phyloP scores from a whole-genome alignment of 2,113 vertebrate species.

The Neogobius melanostomus region DNA sequence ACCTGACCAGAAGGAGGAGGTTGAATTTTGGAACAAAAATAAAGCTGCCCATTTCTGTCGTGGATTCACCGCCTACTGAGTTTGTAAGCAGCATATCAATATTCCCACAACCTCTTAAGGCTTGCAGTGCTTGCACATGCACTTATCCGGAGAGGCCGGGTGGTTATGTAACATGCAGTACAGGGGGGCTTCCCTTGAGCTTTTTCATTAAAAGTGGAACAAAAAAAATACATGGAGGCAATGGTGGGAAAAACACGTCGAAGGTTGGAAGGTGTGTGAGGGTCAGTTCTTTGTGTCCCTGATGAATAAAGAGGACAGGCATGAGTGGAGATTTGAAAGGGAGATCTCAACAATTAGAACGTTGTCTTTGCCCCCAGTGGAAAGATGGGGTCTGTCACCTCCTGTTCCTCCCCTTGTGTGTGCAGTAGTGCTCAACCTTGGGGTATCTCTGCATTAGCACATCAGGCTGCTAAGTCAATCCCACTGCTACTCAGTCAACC shows the following conservation, averaged over 20 bases:
- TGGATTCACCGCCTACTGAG: background rate
- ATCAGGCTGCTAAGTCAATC: conserved; percentile 70
- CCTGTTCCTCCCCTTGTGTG: conserved; percentile 39
- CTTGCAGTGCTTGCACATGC: conserved; percentile 38
- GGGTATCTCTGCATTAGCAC: conserved; percentile 71
- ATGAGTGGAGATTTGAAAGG: conserved; percentile 26
- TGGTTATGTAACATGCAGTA: conserved; percentile 54
- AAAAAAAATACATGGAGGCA: conserved; percentile 19
- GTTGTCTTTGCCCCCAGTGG: conserved; percentile 20
- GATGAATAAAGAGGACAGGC: conserved; percentile 50
- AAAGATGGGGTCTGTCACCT: conserved; percentile 25
- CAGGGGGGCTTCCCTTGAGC: conserved; percentile 59
- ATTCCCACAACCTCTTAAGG: conserved; percentile 34
- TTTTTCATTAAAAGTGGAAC: conserved; percentile 26
- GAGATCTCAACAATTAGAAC: conserved; percentile 41
- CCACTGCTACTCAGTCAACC: conserved; percentile 68
- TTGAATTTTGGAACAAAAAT: background rate
- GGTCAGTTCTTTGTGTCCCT: conserved; percentile 45
- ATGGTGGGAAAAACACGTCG: conserved; percentile 17
- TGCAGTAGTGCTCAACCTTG: conserved; percentile 65
- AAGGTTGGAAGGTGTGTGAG: conserved; percentile 21
- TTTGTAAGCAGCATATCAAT: conserved; percentile 7
- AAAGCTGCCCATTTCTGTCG: background rate
- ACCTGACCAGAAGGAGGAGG: no score
- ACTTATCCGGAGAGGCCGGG: conserved; percentile 34